Percentiles rank a stretch among this genome's conserved stretches.
These are phyloP conservation scores for Clarias macrocephalus DNA, from an alignment of 2,113 vertebrate genomes.

Conservation along the genomic window DNA sequence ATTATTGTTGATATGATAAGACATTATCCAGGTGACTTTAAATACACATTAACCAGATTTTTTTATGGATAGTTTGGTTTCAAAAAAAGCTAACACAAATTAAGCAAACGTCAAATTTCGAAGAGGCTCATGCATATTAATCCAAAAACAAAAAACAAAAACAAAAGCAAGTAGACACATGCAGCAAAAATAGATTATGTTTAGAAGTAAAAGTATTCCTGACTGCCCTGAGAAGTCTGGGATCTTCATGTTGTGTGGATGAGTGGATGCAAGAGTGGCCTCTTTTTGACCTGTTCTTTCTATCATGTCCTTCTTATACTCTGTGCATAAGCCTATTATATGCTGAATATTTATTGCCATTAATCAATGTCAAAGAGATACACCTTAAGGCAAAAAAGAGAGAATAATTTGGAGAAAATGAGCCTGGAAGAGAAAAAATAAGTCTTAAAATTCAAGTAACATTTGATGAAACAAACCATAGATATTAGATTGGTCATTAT, in stretches of 20 bases:
- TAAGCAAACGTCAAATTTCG: neutral
- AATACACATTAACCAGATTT: neutral
- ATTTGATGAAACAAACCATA: neutral
- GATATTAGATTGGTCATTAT: neutral
- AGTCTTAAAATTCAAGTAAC: neutral
- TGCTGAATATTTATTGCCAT: constrained; percentile 39
- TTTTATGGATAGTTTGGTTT: neutral
- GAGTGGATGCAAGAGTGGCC: constrained; percentile 38
- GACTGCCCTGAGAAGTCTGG: neutral
- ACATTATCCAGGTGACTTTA: neutral
- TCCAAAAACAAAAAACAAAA: neutral
- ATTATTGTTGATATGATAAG: neutral
- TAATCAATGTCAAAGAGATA: constrained; percentile 30
- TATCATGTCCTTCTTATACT: constrained; percentile 39
- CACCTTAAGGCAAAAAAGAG: constrained; percentile 32
- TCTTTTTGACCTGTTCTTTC: constrained; percentile 35
- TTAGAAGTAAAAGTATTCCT: constrained; percentile 1
- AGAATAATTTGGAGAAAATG: neutral
- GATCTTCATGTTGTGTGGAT: constrained; percentile 31
- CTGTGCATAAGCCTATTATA: constrained; percentile 41
- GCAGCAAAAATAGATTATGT: neutral
- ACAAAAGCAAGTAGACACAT: neutral
- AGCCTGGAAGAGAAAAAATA: neutral
- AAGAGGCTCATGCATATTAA: neutral
- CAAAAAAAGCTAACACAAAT: constrained; percentile 12